phyloP scores from a whole-genome alignment of 2,888 invertebrate genomes.

The Polymixis lichenea region DNA sequence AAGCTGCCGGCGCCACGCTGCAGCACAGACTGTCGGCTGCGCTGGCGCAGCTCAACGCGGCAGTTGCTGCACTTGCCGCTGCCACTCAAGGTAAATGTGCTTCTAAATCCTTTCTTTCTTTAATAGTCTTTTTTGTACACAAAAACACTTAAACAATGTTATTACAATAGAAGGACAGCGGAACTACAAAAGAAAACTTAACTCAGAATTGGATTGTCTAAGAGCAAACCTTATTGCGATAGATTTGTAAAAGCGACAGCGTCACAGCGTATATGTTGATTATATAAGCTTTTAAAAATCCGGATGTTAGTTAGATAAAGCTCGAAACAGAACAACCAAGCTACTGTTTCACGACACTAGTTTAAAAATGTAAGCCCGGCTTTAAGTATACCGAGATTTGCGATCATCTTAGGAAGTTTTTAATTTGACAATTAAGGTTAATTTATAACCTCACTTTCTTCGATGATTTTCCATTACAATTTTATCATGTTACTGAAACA shows the following conservation, averaged over 20 bases:
- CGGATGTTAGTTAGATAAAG: too few species aligned
- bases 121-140: not conserved
- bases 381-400: not conserved
- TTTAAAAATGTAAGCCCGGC: too few species aligned
- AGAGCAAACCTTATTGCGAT: not conserved
- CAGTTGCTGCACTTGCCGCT: constrained; percentile 53
- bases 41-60: constrained; percentile 57
- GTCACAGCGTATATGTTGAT: too few species aligned
- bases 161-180: not conserved
- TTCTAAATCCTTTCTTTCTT: not conserved
- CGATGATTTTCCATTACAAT: not conserved
- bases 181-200: not conserved
- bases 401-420: not conserved
- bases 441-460: not conserved
- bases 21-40: constrained; percentile 38
- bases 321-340: too few species aligned
- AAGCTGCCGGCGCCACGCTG: constrained; percentile 23
- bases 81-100: constrained; percentile 49
- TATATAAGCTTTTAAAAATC: too few species aligned
- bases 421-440: not conserved
- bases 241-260: not conserved
- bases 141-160: not conserved
- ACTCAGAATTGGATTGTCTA: not conserved
- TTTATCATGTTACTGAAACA: not conserved
- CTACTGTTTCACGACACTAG: too few species aligned